A percentile compares a stretch with the other conserved stretches of the same genome.
phyloP scores from a whole-genome alignment of 2,888 invertebrate genomes.

The Megastigmus dorsalis region DNA sequence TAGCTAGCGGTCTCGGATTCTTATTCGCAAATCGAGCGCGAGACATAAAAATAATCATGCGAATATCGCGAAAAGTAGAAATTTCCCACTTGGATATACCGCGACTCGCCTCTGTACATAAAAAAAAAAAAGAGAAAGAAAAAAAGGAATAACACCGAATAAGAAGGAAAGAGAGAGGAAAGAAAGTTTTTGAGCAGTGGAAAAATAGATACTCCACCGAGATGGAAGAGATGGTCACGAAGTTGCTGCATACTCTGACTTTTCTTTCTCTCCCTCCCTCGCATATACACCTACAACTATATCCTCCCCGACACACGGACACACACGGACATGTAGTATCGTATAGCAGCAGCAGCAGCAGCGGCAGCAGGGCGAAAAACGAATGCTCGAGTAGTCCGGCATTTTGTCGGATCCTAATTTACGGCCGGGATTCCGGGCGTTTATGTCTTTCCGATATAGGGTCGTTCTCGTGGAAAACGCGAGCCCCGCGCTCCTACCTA shows the following conservation, averaged over 20 bases:
- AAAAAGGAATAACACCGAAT: no score
- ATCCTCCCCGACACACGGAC: no score
- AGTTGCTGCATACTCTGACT: constrained; percentile 29
- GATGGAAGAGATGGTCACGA: constrained; percentile 35
- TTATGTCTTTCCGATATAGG: constrained; percentile 73
- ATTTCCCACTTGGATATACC: no score
- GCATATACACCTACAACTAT: not conserved
- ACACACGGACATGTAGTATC: no score
- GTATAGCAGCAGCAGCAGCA: not conserved
- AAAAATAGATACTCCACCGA: constrained; percentile 15
- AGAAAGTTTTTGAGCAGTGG: not conserved
- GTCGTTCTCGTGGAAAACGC: constrained; percentile 62
- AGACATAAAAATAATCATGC: no score
- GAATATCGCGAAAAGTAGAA: no score
- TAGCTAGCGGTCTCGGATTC: no score
- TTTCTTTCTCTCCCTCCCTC: not conserved
- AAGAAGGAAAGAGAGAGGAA: not conserved
- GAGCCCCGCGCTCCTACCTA: constrained; percentile 53
- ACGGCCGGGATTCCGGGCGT: constrained; percentile 72
- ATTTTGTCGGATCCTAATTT: constrained; percentile 74
- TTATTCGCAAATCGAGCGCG: no score
- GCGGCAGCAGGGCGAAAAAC: constrained; percentile 52
- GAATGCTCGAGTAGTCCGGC: constrained; percentile 63
- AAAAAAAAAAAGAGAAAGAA: no score
- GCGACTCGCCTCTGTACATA: no score